phyloP scores from a whole-genome alignment of 2,888 invertebrate genomes.

The Hyalella azteca region DNA sequence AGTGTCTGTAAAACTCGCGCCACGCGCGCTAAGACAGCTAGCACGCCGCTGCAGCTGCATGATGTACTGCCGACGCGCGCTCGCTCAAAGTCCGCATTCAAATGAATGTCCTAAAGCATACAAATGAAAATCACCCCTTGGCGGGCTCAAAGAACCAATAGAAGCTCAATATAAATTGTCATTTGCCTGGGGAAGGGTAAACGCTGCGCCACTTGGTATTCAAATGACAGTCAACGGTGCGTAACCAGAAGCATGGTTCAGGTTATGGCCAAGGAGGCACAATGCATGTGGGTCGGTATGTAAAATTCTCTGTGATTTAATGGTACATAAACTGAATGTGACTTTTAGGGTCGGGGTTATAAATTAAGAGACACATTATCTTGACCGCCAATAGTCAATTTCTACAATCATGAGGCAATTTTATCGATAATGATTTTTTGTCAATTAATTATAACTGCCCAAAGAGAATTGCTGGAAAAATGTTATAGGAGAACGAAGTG shows the following conservation, averaged over 20 bases:
- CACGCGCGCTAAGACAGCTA: background rate
- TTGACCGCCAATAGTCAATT: too few relatives aligned
- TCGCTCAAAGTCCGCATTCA: background rate
- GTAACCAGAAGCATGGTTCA: background rate
- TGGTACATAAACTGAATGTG: too few relatives aligned
- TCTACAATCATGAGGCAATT: too few relatives aligned
- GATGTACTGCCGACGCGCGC: background rate
- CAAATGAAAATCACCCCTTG: conserved; percentile 25
- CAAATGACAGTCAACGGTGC: conserved; percentile 13
- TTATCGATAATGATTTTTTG: too few relatives aligned
- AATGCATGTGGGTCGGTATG: background rate
- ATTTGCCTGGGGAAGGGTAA: background rate
- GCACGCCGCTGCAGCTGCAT: background rate
- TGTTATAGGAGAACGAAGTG: too few relatives aligned
- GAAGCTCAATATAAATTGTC: conserved; percentile 32
- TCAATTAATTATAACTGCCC: too few relatives aligned
- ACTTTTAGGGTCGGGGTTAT: too few relatives aligned
- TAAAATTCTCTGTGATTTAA: too few relatives aligned
- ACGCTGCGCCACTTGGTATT: background rate
- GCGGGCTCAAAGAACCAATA: conserved; percentile 25
- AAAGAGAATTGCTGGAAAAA: too few relatives aligned
- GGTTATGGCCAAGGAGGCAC: background rate
- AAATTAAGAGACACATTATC: too few relatives aligned
- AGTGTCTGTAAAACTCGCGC: background rate
- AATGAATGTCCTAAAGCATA: conserved; percentile 37